Evolutionary conservation across 2,888 invertebrate species (phyloP).

Genomic region (Creontiades dilutus): DNA sequence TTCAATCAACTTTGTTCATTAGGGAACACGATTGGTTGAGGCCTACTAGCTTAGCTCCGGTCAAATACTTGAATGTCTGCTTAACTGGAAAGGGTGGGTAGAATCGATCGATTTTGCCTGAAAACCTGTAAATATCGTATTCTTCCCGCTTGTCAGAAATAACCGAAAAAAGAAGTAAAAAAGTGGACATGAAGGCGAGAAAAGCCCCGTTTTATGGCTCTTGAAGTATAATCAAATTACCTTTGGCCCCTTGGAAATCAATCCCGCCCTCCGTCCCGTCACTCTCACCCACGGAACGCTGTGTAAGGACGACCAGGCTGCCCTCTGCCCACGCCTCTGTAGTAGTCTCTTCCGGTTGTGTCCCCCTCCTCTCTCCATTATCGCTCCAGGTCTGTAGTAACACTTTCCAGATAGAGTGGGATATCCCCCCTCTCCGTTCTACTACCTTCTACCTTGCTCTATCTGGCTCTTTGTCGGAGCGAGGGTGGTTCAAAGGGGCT

Average conservation of each 20-base stretch:
- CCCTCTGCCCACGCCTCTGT: not conserved
- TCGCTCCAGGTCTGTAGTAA: not conserved
- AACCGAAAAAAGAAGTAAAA: too few species aligned
- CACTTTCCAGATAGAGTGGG: not conserved
- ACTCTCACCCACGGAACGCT: too few species aligned
- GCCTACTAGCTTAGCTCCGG: too few species aligned
- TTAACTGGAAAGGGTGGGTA: not conserved
- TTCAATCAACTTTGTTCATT: too few species aligned
- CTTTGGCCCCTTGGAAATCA: constrained; percentile 43
- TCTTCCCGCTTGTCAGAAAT: not conserved
- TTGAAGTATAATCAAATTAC: constrained; percentile 49
- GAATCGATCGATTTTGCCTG: constrained; percentile 34
- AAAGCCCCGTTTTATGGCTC: constrained; percentile 24
- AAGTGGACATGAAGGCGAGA: constrained; percentile 1
- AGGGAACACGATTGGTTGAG: too few species aligned
- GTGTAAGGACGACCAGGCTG: not conserved
- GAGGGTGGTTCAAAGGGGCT: not conserved
- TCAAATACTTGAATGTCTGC: too few species aligned
- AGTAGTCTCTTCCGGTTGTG: not conserved
- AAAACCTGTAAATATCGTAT: not conserved
- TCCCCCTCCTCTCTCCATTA: too few species aligned
- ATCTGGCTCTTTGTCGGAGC: not conserved
- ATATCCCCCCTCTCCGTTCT: not conserved
- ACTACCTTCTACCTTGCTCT: not conserved
- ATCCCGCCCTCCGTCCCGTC: not conserved